These are phyloP conservation scores for Dryadula phaetusa DNA, from an alignment of 2,888 invertebrate genomes.

Conservation along the genomic window DNA sequence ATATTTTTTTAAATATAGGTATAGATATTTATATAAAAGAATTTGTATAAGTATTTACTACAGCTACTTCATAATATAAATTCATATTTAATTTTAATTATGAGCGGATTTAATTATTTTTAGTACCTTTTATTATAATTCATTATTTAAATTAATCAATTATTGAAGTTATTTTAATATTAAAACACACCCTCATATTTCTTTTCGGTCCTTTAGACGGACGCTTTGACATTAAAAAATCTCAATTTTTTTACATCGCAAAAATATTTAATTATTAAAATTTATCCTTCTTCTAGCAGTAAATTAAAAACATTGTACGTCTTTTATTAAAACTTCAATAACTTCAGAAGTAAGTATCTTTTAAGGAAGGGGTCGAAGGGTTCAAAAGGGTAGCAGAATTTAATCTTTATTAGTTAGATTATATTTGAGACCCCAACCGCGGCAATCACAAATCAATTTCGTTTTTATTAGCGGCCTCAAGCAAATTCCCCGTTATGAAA, in stretches of 20 bases:
- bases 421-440: constrained; percentile 52
- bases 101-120: too few species aligned
- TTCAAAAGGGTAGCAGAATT: constrained; percentile 29
- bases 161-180: too few species aligned
- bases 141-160: too few species aligned
- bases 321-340: constrained; percentile 9
- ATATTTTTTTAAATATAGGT: too few species aligned
- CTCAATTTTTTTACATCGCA: not conserved
- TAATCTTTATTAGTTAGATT: constrained; percentile 38
- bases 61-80: too few species aligned
- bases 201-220: not conserved
- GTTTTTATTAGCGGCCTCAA: constrained; percentile 65
- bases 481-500: constrained; percentile 75
- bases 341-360: constrained; percentile 20
- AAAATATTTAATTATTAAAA: not conserved
- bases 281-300: not conserved
- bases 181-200: too few species aligned
- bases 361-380: constrained; percentile 3
- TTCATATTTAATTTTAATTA: too few species aligned
- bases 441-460: constrained; percentile 60
- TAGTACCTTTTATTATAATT: too few species aligned
- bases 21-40: too few species aligned
- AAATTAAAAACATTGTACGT: constrained; percentile 13
- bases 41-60: too few species aligned
- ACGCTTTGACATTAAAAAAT: not conserved